Conservation (phyloP, 2,113 vertebrate species). For the Carassius gibelio region DNA sequence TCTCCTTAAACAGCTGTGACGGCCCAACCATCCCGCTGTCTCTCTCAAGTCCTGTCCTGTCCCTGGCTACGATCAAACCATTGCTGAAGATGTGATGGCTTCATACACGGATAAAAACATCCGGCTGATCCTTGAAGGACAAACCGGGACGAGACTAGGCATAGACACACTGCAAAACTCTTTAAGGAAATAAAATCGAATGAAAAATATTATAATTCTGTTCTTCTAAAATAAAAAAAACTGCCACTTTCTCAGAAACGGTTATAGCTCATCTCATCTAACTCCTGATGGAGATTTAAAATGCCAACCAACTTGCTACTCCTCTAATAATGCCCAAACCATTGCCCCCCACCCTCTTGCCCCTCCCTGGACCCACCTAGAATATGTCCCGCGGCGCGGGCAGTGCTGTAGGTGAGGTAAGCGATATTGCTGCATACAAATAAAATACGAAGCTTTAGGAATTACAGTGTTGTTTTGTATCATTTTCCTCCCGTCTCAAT, state of each 20-base stretch:
- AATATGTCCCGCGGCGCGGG: constrained; percentile 1
- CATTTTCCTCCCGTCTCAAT: constrained; percentile 62
- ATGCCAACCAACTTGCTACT: constrained; percentile 64
- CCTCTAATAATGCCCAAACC: constrained; percentile 61
- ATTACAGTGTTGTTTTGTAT: constrained; percentile 62
- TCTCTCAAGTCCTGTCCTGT: constrained; percentile 45
- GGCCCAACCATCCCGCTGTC: constrained; percentile 54
- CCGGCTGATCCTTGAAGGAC: not conserved
- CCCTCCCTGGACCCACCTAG: constrained; percentile 22
- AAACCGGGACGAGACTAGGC: constrained; percentile 10
- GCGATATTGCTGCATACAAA: constrained; percentile 71
- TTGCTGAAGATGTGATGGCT: constrained; percentile 57
- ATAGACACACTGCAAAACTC: constrained; percentile 20
- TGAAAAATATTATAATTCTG: constrained; percentile 6
- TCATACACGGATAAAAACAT: constrained; percentile 17
- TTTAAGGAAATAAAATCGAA: constrained; percentile 35
- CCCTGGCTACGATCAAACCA: constrained; percentile 42
- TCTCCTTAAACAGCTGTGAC: constrained; percentile 68
- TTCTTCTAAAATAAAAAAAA: constrained; percentile 42
- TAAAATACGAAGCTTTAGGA: constrained; percentile 67
- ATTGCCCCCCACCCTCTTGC: constrained; percentile 4
- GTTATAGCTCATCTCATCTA: constrained; percentile 49
- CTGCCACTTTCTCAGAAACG: constrained; percentile 48
- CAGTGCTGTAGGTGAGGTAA: constrained; percentile 65
- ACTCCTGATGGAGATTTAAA: constrained; percentile 40